These are phyloP conservation scores for Oryzias sinensis DNA, from an alignment of 2,797 vertebrate species.

Conservation along the genomic window DNA sequence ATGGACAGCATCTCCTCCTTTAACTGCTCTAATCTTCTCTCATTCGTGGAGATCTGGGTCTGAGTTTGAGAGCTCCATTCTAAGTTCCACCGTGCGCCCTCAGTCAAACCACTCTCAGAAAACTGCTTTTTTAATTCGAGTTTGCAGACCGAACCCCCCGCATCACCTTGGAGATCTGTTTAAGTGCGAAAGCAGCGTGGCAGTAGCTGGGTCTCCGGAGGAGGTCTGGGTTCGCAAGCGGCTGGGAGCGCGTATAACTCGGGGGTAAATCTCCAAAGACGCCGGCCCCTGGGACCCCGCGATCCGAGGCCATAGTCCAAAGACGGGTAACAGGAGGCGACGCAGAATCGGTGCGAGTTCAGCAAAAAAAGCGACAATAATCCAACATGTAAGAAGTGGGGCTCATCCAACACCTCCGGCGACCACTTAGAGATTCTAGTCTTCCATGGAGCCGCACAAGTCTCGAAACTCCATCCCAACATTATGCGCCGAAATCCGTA, in stretches of 20 bases:
- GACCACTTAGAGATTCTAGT: conserved; percentile 68
- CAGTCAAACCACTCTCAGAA: conserved; percentile 4
- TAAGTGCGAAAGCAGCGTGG: conserved; percentile 85
- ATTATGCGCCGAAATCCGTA: conserved; percentile 86
- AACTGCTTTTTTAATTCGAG: neutral
- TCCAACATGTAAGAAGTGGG: conserved; percentile 73
- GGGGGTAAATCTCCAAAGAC: conserved; percentile 83
- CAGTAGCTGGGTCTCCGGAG: conserved; percentile 84
- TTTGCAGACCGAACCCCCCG: neutral
- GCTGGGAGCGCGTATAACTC: conserved; percentile 79
- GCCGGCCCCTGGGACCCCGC: conserved; percentile 78
- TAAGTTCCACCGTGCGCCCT: conserved; percentile 43
- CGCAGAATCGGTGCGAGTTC: conserved; percentile 66
- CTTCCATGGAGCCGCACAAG: conserved; percentile 80
- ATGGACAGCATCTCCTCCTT: too few species aligned
- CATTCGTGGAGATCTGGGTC: neutral
- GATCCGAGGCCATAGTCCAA: conserved; percentile 87
- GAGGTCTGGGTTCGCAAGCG: conserved; percentile 73
- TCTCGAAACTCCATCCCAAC: conserved; percentile 86
- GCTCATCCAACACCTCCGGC: conserved; percentile 76
- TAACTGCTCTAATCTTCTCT: neutral
- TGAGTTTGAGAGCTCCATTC: conserved; percentile 22
- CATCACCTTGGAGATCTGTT: conserved; percentile 87
- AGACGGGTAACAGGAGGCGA: conserved; percentile 53
- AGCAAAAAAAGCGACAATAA: conserved; percentile 71